Evolutionary conservation across 2,888 invertebrate genomes (phyloP).

Genomic region (Calameuta idolon): DNA sequence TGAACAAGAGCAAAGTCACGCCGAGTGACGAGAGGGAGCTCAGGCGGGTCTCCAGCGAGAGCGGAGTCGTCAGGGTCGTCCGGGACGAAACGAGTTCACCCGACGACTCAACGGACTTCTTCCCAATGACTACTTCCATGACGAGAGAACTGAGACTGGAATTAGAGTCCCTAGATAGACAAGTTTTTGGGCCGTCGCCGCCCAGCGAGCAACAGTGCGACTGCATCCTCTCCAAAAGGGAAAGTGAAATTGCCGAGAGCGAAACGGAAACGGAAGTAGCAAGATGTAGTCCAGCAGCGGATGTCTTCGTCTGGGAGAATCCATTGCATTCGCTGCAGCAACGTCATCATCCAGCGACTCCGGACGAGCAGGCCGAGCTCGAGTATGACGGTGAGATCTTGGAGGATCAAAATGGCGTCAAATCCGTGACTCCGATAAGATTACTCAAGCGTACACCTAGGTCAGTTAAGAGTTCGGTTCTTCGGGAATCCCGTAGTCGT

Average conservation of each 20-base stretch:
- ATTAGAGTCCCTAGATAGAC: conserved; percentile 85
- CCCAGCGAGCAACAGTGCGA: conserved; percentile 57
- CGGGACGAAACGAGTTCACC: conserved; percentile 71
- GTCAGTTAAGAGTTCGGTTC: conserved; percentile 24
- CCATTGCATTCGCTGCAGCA: conserved; percentile 71
- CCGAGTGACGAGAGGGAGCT: conserved; percentile 46
- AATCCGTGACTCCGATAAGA: conserved; percentile 78
- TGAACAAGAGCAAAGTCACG: conserved; percentile 73
- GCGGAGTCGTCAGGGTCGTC: conserved; percentile 49
- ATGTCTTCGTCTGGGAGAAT: conserved; percentile 85
- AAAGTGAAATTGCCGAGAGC: conserved; percentile 53
- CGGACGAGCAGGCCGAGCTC: conserved; percentile 79
- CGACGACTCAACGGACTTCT: conserved; percentile 83
- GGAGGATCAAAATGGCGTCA: conserved; percentile 74
- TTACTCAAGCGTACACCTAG: conserved; percentile 66
- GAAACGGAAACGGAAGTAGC: conserved; percentile 69
- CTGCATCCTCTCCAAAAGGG: conserved; percentile 52
- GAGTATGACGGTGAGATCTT: conserved; percentile 77
- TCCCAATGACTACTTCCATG: conserved; percentile 89
- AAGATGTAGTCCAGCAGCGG: conserved; percentile 66
- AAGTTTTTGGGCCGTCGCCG: conserved; percentile 78
- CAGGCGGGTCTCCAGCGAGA: conserved; percentile 55
- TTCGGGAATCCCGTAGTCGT: background rate
- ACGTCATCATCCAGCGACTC: conserved; percentile 72
- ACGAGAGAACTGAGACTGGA: conserved; percentile 86